Evolutionary conservation across 64 coral and sea anemone genomes (phyloP).

Genomic region (Stichodactyla helianthus): DNA sequence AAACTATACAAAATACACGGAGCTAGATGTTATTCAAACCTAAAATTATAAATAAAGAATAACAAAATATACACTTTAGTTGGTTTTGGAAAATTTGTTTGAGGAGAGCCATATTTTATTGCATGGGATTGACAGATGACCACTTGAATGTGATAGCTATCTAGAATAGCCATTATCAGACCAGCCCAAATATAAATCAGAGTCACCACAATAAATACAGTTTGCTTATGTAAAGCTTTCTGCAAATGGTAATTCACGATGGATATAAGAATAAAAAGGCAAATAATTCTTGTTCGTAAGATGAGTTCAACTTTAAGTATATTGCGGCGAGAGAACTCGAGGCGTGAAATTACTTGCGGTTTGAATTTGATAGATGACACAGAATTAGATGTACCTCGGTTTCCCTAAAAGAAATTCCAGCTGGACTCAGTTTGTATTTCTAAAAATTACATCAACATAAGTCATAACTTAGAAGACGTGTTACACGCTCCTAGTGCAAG

Average conservation of each 20-base stretch:
- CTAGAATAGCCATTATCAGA: neutral
- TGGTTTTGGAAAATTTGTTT: constrained; percentile 9
- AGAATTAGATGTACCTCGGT: neutral
- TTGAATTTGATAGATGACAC: neutral
- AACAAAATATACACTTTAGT: neutral
- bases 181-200: neutral
- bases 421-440: neutral
- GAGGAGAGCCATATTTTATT: constrained; percentile 1
- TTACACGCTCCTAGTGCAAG: neutral
- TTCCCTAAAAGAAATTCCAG: neutral
- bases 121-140: neutral
- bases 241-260: neutral
- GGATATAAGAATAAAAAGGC: neutral
- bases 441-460: constrained; percentile 11
- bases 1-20: neutral
- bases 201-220: neutral
- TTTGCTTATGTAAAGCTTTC: neutral
- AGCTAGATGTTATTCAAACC: neutral
- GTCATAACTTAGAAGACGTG: neutral
- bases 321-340: neutral
- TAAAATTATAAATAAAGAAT: neutral
- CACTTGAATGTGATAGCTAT: neutral
- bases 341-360: constrained; percentile 7
- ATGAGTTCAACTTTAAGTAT: neutral
- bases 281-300: neutral